Evolutionary conservation across 2,888 invertebrate species (phyloP), one percentile per base, ranked within the genome.

Genomic region (Habrosyne pyritoides): DNA sequence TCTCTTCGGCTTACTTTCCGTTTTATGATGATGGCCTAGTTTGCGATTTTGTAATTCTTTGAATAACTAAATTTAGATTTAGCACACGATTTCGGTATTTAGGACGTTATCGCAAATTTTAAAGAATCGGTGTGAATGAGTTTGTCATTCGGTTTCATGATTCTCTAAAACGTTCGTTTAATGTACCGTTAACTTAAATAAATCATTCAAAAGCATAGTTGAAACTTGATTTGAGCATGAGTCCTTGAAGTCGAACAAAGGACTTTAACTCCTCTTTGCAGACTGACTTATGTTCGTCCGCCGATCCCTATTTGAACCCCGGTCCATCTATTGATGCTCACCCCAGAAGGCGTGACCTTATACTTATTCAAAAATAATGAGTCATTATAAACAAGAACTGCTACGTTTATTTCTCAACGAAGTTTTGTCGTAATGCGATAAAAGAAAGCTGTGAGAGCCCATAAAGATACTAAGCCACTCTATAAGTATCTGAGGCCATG

Each of bases 1-100:
- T 55, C 53, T 46, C 53, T 46, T 53, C 48, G 51, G 54, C 48
- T 63, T 56, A 61, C 64, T 67, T 69, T 66, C 59, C 55, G 61
- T 75, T 75, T 73, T 75, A 71, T 64, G 65, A 69, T 60, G 68
- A 69, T 66, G 77, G 53, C 73, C 73, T 63, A 69, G 65, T 67
- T 75, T 63, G 60, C 54, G 28, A 61, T 53, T 67, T 66, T 64
- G 63, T 63, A 60, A 65, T 73, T 75, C 66, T 71, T 69, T 60
- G 59, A 59, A 69, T 61, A 59, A 63, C 57, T 67, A 70, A 66
- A 66, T 71, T 64, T 75, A 67, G 67, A 63, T 58, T 56, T 60
- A 59, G 63, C 61, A 66, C 64, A 59, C 56, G 56, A 50, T 28
- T 50, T 42, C 46, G 52, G 60, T 53, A 69, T 69, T 56, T 69